Evolutionary conservation across 2,888 invertebrate species (phyloP), one percentile per base, ranked within the genome.

Genomic region (Diadromus collaris): DNA sequence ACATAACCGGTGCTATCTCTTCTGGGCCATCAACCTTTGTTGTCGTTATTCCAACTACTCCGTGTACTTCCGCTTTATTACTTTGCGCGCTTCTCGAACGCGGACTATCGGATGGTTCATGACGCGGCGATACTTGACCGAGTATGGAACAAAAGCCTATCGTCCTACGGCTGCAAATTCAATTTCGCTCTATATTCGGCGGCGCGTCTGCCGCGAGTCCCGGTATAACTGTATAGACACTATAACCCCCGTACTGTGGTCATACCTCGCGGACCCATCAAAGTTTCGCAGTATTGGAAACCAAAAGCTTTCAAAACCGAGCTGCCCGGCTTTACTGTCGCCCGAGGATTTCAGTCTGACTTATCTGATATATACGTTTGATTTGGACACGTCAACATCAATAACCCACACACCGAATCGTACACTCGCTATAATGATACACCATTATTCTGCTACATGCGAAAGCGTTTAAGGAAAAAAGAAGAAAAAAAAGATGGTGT

Each of bases 161-260:
- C 32, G 24, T 61, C 67, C 13, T 24, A 27, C 56, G 34, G 21
- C 32, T 34, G 44, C 67, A 63, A 75, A 76, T 79, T 75, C 76
- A 76, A 79, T 75, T 70, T 58, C 67, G 60, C 29, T 68, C 67
- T 67, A 67, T 60, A 78, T 75, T 78, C 38, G 58, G 44, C 48
- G 38, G 46, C 38, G n/a, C 64, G 68, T 63, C 44, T 38, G 48
- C 27, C 29, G 60, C 51, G 63, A 73, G 41, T 68, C 27, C 48
- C 3, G 58, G 60, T 38, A 27, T 48, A 9, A 4, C 21, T 24
- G 9, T 63, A 19, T 19, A 16, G 46, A 60, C 7, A 65, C 72
- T 68, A 68, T 73, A 73, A 78, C 41, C n/a, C n/a, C 56, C 24
- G 27, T 64, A 69, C 19, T 44, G 56, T n/a, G 65, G 34, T n/a